A percentile compares a stretch with the other conserved stretches of the same genome.
phyloP scores from a whole-genome alignment of 2,888 invertebrate genomes.

The Geophilus truncorum region DNA sequence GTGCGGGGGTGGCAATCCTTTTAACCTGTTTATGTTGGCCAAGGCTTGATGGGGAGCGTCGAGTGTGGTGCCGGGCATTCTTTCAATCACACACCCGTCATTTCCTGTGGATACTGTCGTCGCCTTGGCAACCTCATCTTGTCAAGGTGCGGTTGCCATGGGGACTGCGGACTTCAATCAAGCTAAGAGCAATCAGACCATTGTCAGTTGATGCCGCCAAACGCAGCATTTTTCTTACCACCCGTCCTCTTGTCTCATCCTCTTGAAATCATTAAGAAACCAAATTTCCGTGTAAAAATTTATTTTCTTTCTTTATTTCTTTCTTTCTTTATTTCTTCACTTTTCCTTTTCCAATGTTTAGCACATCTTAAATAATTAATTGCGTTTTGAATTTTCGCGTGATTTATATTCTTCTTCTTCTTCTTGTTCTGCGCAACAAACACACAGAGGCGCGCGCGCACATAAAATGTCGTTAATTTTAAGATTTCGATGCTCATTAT shows the following conservation, averaged over 20 bases:
- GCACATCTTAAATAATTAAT: neutral
- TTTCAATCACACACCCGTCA: slow-evolving; percentile 30
- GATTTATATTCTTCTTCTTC: neutral
- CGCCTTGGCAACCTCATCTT: slow-evolving; percentile 22
- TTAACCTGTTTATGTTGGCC: slow-evolving; percentile 25
- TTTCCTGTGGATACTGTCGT: slow-evolving; percentile 25
- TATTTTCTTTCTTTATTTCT: neutral
- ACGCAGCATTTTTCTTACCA: neutral
- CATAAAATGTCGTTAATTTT: neutral
- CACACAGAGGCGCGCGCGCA: neutral
- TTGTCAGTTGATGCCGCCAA: neutral
- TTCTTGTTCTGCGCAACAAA: too few species aligned
- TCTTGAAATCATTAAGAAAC: neutral
- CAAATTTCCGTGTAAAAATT: neutral
- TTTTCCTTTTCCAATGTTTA: neutral
- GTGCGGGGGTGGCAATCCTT: slow-evolving; percentile 8
- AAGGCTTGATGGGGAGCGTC: neutral
- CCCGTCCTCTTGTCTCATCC: neutral
- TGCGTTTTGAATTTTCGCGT: neutral
- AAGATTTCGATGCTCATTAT: neutral
- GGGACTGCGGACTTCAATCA: neutral
- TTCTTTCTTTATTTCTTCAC: neutral
- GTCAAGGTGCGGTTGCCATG: slow-evolving; percentile 22
- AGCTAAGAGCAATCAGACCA: slow-evolving; percentile 27
- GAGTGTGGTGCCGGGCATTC: neutral